Conservation (phyloP, 2,888 invertebrate species). For the Myopa testacea region DNA sequence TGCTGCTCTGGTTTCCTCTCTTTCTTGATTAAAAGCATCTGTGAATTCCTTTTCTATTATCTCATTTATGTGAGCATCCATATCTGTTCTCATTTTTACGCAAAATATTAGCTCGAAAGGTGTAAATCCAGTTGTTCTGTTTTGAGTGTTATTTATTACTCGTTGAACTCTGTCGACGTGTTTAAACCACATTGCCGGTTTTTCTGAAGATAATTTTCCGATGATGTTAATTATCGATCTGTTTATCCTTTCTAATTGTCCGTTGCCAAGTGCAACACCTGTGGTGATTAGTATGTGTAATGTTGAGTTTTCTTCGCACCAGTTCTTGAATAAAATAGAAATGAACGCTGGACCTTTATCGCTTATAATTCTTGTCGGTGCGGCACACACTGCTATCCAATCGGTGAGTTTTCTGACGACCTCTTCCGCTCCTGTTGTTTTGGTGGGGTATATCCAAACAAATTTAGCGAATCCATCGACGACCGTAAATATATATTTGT, state of each 20-base stretch:
- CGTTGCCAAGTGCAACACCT: background rate
- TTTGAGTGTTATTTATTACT: background rate
- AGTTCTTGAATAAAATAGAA: background rate
- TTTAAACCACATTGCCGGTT: constrained; percentile 4
- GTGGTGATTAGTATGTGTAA: background rate
- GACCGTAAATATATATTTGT: background rate
- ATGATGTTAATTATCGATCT: constrained; percentile 1
- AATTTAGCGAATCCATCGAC: constrained; percentile 12
- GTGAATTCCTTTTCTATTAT: background rate
- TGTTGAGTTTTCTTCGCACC: background rate
- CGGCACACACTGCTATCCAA: background rate
- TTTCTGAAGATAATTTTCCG: background rate
- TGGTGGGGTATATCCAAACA: constrained; percentile 4
- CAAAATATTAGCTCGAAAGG: background rate
- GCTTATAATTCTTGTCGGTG: background rate
- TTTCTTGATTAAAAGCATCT: too few relatives aligned
- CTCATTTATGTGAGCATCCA: background rate
- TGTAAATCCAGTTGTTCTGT: background rate
- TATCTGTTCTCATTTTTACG: background rate
- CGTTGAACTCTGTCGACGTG: background rate
- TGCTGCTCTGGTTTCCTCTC: too few relatives aligned
- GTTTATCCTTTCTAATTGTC: constrained; percentile 11
- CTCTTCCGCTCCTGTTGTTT: constrained; percentile 15
- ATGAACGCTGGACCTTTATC: background rate
- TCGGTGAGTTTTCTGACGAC: background rate